Evolutionary conservation across 2,888 invertebrate species (phyloP), one percentile per base, ranked within the genome.

Genomic region (Phorcus lineatus): DNA sequence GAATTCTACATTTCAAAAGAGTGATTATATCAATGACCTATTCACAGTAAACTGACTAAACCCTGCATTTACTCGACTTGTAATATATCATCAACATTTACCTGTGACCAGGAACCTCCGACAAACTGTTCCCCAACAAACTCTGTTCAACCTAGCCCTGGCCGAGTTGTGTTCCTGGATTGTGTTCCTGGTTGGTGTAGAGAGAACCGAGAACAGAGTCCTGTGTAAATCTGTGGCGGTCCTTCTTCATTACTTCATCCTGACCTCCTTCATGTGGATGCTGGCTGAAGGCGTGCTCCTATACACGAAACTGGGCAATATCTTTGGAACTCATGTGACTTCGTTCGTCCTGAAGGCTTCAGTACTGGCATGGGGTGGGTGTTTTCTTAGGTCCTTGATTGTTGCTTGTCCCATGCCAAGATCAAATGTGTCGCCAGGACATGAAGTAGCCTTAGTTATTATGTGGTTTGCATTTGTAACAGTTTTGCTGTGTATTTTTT

Each of bases 281-380:
- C 91, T 96, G 19, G 95, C 96, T 74, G 95, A 96, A 80, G 96
- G 95, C 0, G 91, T 95, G 74, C 92, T 96, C 78, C 96, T 96
- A 90, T 96, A 95, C 90, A 94, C 95, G 79, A 93, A 95, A 83
- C 95, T 95, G 87, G 96, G 96, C 0, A 94, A 94, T 78, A 95
- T 96, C 0, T 93, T 96, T 70, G 95, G 95, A 7, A 94, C 94
- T 19, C 92, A 92, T 81, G 90, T 93, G 9, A 94, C 94, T 0
- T 94, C 95, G 82, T 96, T 95, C 88, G 95, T 95, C 91, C 89
- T 95, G 2, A 95, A 95, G 89, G 94, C 95, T 17, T 94, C 95
- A 6, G 75, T 95, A 0, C 92, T 95, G 11, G 95, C 95, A 7
- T 96, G 96, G 96, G 95, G 95, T 92, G 85, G 86, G 91, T 82